Base-by-base conservation (phyloP, 2,113 vertebrate species). In the Eidolon helvum region DNA sequence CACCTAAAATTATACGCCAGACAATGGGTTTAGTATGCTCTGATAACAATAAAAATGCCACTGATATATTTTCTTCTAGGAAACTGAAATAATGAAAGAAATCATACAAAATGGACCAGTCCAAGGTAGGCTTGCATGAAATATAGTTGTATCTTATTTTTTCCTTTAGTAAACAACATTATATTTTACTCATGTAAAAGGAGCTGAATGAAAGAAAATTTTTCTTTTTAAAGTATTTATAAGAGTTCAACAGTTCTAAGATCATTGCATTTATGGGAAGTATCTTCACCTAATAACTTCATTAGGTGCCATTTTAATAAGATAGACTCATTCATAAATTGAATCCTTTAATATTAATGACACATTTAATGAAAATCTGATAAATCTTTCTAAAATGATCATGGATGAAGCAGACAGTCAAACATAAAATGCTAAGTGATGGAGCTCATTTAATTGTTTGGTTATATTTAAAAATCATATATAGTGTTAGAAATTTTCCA, bases 11-110 rank as follows among this genome's bases (percentile, higher is more conserved):
- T 53, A 35, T 10, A 55, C 0, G 26, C 2, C 45, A 84, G 26
- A 77, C 10, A 65, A 1, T 66, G 59, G 18, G 1, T 19, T 40
- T 83, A 30, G 15, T 87, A 0, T n/a, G 3, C 30, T 80, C 11
- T 93, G 12, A 35, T 33, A 74, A 77, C 8, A 57, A 10, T 40
- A 50, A 80, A 61, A 5, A 59, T 55, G 3, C 40, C 9, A 71
- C 19, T 1, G 74, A 16, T 93, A 88, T 55, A 94, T 85, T 95
- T 91, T 8, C 50, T 66, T 24, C 7, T 63, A 99, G 99, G 99
- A 99, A 98, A 98, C 98, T 0, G 97, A 98, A 63, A 99, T 99
- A 96, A 99, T 99, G 99, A 96, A 91, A 97, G 99, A 99, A 99
- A 99, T 99, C 35, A 98, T 97, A 92, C 93, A 98, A 90, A 99